phyloP scores from a whole-genome alignment of 2,797 vertebrate species.

The Enteromius treurensis region DNA sequence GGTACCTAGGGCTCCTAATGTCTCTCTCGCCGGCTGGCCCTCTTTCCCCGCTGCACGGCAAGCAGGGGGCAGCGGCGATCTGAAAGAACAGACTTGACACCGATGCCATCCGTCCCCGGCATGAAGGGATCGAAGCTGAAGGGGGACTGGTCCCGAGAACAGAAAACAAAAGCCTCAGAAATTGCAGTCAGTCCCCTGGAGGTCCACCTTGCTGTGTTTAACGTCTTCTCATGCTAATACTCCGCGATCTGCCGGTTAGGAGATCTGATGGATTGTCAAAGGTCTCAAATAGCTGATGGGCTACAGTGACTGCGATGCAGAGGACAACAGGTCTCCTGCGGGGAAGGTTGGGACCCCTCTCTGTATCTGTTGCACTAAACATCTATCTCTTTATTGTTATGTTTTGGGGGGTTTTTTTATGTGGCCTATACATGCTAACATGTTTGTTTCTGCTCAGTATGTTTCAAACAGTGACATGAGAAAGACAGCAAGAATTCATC shows the following conservation, averaged over 20 bases:
- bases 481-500: background rate
- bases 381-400: background rate
- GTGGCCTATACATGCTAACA: background rate
- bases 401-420: background rate
- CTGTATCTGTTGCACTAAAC: conserved; percentile 21
- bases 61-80: conserved; percentile 43
- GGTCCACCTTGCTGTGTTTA: conserved; percentile 72
- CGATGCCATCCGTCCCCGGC: conserved; percentile 74
- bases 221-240: conserved; percentile 75
- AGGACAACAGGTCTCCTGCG: conserved; percentile 18
- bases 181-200: conserved; percentile 68
- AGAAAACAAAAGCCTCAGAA: conserved; percentile 65
- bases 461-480: background rate
- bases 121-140: conserved; percentile 45
- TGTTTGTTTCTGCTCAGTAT: conserved; percentile 16
- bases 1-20: conserved; percentile 76
- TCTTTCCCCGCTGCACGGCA: conserved; percentile 47
- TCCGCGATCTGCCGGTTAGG: conserved; percentile 31
- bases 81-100: conserved; percentile 74
- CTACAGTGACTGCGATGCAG: conserved; percentile 13
- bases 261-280: conserved; percentile 50
- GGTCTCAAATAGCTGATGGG: conserved; percentile 30
- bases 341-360: conserved; percentile 22
- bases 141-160: conserved; percentile 61
- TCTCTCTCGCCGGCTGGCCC: conserved; percentile 66